A percentile compares a stretch with the other conserved stretches of the same genome.
Conservation (phyloP, 2,113 vertebrate species). For the Centropristis striata region DNA sequence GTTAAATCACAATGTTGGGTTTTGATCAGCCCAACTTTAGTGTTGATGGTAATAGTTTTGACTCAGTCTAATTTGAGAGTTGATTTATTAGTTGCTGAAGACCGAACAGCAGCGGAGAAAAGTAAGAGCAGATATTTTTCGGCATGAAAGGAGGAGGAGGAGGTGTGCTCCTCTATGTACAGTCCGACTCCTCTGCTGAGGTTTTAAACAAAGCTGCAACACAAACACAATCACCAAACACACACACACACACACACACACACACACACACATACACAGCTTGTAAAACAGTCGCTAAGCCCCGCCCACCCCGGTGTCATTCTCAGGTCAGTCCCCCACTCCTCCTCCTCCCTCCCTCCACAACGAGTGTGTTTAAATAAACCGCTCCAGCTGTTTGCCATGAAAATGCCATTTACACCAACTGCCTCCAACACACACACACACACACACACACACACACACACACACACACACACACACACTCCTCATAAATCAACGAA, state of each 20-base stretch:
- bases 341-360: background rate
- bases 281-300: conserved; percentile 48
- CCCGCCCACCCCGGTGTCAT: conserved; percentile 51
- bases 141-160: no score
- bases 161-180: conserved; percentile 1
- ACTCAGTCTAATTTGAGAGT: no score
- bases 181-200: background rate
- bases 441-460: conserved; percentile 30
- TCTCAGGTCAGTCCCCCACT: conserved; percentile 43
- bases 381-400: conserved; percentile 95
- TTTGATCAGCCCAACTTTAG: no score
- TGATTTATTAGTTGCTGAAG: no score
- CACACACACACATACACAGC: conserved; percentile 11
- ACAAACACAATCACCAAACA: conserved; percentile 4
- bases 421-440: conserved; percentile 72
- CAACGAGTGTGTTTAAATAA: conserved; percentile 93
- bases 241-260: conserved; percentile 7
- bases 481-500: background rate
- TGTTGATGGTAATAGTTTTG: no score
- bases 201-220: conserved; percentile 25
- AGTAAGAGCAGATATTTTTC: no score
- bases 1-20: no score
- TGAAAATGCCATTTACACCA: conserved; percentile 90
- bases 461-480: conserved; percentile 24
- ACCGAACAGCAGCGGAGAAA: no score